Percentiles rank a stretch among this genome's conserved stretches.
Evolutionary conservation across 2,797 vertebrate genomes (phyloP).

Genomic region (Falco naumanni): DNA sequence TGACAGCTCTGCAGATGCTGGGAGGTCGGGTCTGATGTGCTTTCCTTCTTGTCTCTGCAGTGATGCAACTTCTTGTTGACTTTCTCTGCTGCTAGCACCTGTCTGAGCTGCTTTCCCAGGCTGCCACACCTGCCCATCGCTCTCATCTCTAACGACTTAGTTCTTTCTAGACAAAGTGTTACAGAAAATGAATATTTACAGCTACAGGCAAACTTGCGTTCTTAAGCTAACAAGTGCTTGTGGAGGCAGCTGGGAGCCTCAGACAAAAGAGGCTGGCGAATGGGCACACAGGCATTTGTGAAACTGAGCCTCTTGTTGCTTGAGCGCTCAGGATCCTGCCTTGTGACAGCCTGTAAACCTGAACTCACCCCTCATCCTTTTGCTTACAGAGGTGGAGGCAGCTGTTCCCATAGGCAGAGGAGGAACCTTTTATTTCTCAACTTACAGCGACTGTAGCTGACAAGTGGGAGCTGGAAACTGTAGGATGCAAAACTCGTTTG

Average conservation of each 20-base stretch:
- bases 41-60: background rate
- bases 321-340: background rate
- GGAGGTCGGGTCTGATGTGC: background rate
- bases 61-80: constrained; percentile 22
- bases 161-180: background rate
- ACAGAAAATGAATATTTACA: background rate
- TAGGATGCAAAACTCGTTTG: background rate
- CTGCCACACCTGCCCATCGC: background rate
- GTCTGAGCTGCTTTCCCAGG: constrained; percentile 14
- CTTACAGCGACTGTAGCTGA: background rate
- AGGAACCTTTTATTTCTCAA: background rate
- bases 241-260: background rate
- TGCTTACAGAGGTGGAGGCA: background rate
- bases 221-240: background rate
- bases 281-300: background rate
- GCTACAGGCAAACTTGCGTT: background rate
- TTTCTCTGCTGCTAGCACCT: background rate
- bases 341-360: background rate
- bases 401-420: background rate
- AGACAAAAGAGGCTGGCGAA: background rate
- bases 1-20: background rate
- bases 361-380: background rate
- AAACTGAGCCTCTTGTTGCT: background rate
- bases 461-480: background rate
- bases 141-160: background rate